Evolutionary conservation across 2,113 vertebrate genomes (phyloP), one percentile per base, ranked within the genome.

Genomic region (Podilymbus podiceps): DNA sequence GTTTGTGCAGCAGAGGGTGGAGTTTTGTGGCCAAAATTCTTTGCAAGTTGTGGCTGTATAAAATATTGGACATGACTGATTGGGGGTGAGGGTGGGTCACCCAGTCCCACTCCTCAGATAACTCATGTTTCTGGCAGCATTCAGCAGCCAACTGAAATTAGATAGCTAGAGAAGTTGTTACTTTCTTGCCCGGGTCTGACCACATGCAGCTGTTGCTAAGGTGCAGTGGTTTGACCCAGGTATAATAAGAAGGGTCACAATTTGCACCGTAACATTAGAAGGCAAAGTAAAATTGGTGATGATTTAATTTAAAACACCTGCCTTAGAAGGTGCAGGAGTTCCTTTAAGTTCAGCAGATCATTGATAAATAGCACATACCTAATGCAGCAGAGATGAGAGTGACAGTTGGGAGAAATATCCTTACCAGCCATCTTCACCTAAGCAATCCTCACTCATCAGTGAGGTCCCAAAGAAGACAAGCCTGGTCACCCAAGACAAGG

Each of bases 91-190:
- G 4, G 6, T 18, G 11, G 6, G 24, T 67, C 42, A 38, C 33
- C 12, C 24, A 35, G 0, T 64, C 0, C 0, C 69, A 18, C 35
- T 84, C 9, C 42, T 74, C 17, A 12, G 38, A 4, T 63, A 0
- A 19, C 40, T 76, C 31, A 9, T 55, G 31, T 20, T 91, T 86
- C 50, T 81, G 35, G 24, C 33, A 72, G 72, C 10, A 5, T 4
- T 63, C 19, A 47, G 30, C 74, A 59, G 24, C 6, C 7, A 7
- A 2, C 27, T 71, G 19, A n/a, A 56, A 15, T 0, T 3, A 68
- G 35, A 13, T 22, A 42, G 28, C 6, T 31, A 33, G 28, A 23
- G 15, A 38, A 14, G 24, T 14, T 53, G 84, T 35, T 63, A 6
- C 42, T 12, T 53, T 53, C 38, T 77, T 2, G 1, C 42, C 77